Conservation (phyloP, 2,113 vertebrate species). For the Uria lomvia region DNA sequence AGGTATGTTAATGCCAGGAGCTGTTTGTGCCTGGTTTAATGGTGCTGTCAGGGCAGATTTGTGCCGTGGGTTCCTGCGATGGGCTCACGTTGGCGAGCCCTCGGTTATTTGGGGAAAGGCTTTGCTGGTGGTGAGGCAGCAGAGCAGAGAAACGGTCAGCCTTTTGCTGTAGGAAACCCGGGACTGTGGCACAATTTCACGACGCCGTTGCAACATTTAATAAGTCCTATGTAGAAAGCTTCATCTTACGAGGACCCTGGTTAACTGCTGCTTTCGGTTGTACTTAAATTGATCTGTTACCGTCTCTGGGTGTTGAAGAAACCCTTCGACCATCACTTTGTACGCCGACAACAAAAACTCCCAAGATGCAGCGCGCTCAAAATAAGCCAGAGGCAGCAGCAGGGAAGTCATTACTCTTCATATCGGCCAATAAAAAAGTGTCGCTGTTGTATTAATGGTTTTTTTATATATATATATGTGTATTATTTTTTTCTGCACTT, state of each 20-base stretch:
- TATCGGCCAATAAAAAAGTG: not conserved
- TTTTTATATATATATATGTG: not conserved
- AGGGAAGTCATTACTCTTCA: not conserved
- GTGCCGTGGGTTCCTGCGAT: accelerated
- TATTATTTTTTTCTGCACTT: not conserved
- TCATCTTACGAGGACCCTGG: not conserved
- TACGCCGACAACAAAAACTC: not conserved
- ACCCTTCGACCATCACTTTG: not conserved
- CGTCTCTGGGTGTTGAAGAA: not conserved
- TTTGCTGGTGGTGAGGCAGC: not conserved
- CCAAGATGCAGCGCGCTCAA: not conserved
- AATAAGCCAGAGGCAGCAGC: not conserved
- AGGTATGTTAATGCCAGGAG: not conserved
- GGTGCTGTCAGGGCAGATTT: not conserved
- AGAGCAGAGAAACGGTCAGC: accelerated
- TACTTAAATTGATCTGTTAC: not conserved
- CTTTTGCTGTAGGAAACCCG: not conserved
- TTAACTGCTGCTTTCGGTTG: not conserved
- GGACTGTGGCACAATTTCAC: not conserved
- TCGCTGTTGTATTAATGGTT: not conserved
- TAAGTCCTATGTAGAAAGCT: not conserved
- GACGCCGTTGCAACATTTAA: accelerated
- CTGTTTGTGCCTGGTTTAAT: not conserved
- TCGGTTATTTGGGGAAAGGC: accelerated
- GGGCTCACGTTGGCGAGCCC: not conserved